These are phyloP conservation scores for Axea sp. DNA, from an alignment of 2,888 invertebrate species.

Conservation along the genomic window DNA sequence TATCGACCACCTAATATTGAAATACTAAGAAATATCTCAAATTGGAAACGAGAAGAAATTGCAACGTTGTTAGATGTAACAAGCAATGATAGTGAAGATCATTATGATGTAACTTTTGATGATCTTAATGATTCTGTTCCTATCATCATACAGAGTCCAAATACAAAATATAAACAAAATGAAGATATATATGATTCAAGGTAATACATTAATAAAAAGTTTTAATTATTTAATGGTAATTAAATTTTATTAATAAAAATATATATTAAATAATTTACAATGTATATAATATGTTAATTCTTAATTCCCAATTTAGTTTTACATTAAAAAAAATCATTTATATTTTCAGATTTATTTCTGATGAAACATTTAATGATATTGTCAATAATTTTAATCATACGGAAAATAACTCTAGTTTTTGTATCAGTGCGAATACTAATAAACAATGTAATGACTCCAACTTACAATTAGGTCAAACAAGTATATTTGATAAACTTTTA, in stretches of 20 bases:
- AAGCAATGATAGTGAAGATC: constrained; percentile 22
- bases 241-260: no score
- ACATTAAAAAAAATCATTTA: no score
- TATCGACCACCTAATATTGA: constrained; percentile 65
- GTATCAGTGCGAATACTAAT: no score
- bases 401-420: no score
- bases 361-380: background rate
- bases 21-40: constrained; percentile 8
- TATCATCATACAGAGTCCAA: constrained; percentile 35
- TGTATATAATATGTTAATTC: no score
- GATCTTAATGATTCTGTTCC: background rate
- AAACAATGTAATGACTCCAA: constrained; percentile 15
- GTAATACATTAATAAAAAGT: constrained; percentile 28
- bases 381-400: background rate
- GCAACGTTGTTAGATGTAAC: constrained; percentile 1
- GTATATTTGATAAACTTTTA: constrained; percentile 36
- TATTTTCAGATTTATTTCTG: constrained; percentile 2
- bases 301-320: no score
- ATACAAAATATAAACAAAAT: constrained; percentile 26
- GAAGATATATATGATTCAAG: constrained; percentile 17
- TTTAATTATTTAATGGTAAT: no score
- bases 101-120: constrained; percentile 15
- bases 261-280: no score
- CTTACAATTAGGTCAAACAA: constrained; percentile 10
- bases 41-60: constrained; percentile 45